Conservation (phyloP, 2,113 vertebrate genomes). For the Paracanthobrama guichenoti region DNA sequence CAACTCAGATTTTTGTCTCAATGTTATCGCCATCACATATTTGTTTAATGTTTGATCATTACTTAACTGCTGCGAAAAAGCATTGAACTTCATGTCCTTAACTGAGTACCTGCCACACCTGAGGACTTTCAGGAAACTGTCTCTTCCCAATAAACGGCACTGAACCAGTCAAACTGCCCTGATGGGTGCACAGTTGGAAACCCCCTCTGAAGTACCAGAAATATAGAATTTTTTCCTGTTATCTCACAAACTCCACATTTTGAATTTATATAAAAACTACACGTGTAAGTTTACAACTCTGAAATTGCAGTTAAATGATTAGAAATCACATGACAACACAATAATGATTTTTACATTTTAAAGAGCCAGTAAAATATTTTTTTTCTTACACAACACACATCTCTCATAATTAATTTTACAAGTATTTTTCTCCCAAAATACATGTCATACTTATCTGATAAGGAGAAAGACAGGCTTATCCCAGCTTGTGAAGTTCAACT, state of each 20-base stretch:
- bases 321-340: neutral
- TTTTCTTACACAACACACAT: neutral
- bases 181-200: constrained; percentile 42
- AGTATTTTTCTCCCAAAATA: constrained; percentile 1
- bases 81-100: constrained; percentile 41
- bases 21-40: constrained; percentile 53
- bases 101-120: constrained; percentile 49
- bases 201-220: constrained; percentile 5
- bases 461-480: constrained; percentile 26
- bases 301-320: neutral
- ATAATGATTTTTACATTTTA: neutral
- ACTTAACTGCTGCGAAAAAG: constrained; percentile 46
- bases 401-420: neutral
- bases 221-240: neutral
- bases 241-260: neutral
- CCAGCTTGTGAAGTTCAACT: constrained; percentile 23
- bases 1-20: constrained; percentile 36
- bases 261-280: neutral
- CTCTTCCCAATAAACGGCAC: constrained; percentile 47
- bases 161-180: constrained; percentile 52
- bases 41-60: constrained; percentile 59
- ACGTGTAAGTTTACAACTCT: neutral
- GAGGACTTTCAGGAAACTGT: constrained; percentile 56
- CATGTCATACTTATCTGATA: constrained; percentile 42
- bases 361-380: neutral